These are phyloP conservation scores for Aspiorhynchus laticeps DNA, from an alignment of 2,113 vertebrate genomes.

Conservation along the genomic window DNA sequence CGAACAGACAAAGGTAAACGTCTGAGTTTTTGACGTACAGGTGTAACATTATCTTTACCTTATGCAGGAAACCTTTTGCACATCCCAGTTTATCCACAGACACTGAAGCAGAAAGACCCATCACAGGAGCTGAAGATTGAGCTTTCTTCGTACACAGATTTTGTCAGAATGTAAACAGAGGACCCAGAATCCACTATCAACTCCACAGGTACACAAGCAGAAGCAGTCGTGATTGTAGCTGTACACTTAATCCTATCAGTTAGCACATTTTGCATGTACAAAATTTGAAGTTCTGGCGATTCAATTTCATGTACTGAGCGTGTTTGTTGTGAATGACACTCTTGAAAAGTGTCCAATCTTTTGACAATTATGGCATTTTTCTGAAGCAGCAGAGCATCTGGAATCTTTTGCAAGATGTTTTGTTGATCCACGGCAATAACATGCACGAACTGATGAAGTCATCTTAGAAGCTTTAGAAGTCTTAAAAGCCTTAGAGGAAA, in stretches of 20 bases:
- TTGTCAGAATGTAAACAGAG: no score
- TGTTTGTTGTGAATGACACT: not conserved
- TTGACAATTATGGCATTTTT: constrained; percentile 8
- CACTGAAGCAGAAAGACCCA: no score
- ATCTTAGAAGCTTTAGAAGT: no score
- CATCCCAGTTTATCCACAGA: no score
- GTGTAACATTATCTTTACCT: not conserved
- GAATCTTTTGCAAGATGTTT: constrained; percentile 4
- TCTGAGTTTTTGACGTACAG: not conserved
- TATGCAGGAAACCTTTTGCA: not conserved
- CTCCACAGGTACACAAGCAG: not conserved
- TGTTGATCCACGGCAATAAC: constrained; percentile 7
- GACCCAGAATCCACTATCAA: no score
- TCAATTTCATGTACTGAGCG: not conserved
- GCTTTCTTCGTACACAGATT: no score
- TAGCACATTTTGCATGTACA: not conserved
- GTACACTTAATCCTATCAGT: not conserved
- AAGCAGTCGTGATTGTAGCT: not conserved
- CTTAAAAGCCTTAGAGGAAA: no score
- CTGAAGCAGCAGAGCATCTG: not conserved
- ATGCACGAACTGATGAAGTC: not conserved
- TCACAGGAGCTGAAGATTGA: no score
- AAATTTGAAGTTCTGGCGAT: not conserved
- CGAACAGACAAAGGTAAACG: not conserved
- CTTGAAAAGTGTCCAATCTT: constrained; percentile 4